Evolutionary conservation across 2,888 invertebrate genomes (phyloP), one percentile per base, ranked within the genome.

Genomic region (Phortica okadai): DNA sequence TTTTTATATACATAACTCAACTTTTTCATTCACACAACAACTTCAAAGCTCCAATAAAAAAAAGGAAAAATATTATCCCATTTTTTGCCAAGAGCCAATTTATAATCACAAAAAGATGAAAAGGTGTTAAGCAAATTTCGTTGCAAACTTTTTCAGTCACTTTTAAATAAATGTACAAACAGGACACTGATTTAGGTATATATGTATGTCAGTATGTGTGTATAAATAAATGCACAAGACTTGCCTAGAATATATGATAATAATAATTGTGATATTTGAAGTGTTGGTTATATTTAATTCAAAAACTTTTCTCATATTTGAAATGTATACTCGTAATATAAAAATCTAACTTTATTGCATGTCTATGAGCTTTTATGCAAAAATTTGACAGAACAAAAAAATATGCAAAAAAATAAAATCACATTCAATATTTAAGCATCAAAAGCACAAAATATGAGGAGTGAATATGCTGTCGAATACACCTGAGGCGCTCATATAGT

Each of bases 231-330:
- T 33, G 33, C 33, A 33, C 33, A 33, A 33, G 33, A 33, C 33
- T 33, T 33, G 2, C 4, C 33, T 33, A 33, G 33, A 2, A 33
- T 33, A 33, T 33, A 33, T 33, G 33, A 33, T 33, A 33, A 33
- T 33, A 33, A 33, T 33, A 33, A 33, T 33, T 83, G 78, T 78
- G 78, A 76, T 87, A 85, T 82, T 83, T 79, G 76, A 82, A 83
- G 83, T 82, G 81, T 83, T 84, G 82, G 79, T 78, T 78, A 76
- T 77, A 76, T 77, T 67, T 78, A 78, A 77, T 80, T 78, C 78
- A 82, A 77, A 81, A 85, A 83, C 81, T 87, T 84, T 84, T 81
- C 33, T 75, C 62, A 73, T 69, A 69, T 69, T 69, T 62, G 73
- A 62, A 73, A 73, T 73, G 45, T 42, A 1, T 67, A 16, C 77